phyloP scores from a whole-genome alignment of 2,113 vertebrate species.

The Ciconia stormi region DNA sequence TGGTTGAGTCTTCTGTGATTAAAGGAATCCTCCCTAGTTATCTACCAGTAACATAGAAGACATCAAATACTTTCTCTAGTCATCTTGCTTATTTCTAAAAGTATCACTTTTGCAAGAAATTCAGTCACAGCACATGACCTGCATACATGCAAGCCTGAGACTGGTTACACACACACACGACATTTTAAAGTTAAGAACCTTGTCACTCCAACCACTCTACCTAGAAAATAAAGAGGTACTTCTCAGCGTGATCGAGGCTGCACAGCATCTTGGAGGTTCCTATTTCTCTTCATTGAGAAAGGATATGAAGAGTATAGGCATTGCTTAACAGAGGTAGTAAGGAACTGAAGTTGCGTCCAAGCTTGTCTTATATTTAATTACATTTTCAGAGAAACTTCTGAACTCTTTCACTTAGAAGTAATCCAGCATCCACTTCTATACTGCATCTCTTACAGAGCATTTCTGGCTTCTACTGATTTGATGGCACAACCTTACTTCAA shows the following conservation, averaged over 20 bases:
- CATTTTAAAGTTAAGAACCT: not conserved
- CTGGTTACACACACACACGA: not conserved
- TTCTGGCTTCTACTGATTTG: not conserved
- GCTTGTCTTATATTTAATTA: not conserved
- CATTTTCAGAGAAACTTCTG: not conserved
- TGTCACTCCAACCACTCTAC: not conserved
- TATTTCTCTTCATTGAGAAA: not conserved
- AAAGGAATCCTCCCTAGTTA: not conserved
- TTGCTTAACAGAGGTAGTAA: not conserved
- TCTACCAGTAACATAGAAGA: not conserved
- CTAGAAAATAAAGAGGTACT: not conserved
- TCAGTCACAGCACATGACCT: not conserved
- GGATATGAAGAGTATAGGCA: not conserved
- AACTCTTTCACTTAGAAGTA: not conserved
- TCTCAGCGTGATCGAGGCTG: not conserved
- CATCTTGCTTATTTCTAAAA: not conserved
- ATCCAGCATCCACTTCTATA: not conserved
- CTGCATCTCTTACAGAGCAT: not conserved
- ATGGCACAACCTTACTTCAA: not conserved
- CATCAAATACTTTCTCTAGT: not conserved
- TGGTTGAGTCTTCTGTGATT: not conserved
- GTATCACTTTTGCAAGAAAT: not conserved
- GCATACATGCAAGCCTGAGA: not conserved
- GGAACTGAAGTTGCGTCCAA: not conserved
- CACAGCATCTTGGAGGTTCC: not conserved